A percentile compares a stretch with the other conserved stretches of the same genome.
Conservation (phyloP, 1,140 invertebrate species). For the Heliconius nattereri region DNA sequence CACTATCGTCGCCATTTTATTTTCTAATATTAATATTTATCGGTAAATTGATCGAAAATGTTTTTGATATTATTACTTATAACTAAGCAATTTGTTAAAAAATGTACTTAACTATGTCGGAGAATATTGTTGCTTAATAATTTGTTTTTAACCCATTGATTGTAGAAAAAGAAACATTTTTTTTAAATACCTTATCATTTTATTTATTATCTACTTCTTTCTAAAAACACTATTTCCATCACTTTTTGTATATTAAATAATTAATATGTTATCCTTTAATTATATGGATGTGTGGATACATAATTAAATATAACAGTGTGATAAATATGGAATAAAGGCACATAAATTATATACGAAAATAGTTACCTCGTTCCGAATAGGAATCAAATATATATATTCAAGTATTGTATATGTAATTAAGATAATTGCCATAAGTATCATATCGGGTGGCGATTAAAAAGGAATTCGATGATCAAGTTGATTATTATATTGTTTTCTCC, state of each 20-base stretch:
- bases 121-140: background rate
- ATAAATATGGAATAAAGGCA: constrained; percentile 51
- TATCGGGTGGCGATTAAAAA: constrained; percentile 19
- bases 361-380: constrained; percentile 59
- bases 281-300: constrained; percentile 17
- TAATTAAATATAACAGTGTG: constrained; percentile 50
- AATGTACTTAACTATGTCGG: background rate
- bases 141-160: background rate
- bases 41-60: background rate
- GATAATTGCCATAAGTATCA: constrained; percentile 27
- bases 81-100: background rate
- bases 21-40: background rate
- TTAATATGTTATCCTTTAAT: constrained; percentile 2
- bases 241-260: background rate
- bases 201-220: background rate
- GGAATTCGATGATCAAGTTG: constrained; percentile 28
- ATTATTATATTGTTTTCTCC: background rate
- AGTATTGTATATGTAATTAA: constrained; percentile 20
- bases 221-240: background rate
- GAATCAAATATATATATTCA: constrained; percentile 36
- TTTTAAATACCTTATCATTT: background rate
- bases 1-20: background rate
- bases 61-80: background rate
- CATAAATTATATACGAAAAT: constrained; percentile 51
- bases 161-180: background rate